Evolutionary conservation across 1,140 invertebrate genomes (phyloP).

Genomic region (Wiebesia pumilae): DNA sequence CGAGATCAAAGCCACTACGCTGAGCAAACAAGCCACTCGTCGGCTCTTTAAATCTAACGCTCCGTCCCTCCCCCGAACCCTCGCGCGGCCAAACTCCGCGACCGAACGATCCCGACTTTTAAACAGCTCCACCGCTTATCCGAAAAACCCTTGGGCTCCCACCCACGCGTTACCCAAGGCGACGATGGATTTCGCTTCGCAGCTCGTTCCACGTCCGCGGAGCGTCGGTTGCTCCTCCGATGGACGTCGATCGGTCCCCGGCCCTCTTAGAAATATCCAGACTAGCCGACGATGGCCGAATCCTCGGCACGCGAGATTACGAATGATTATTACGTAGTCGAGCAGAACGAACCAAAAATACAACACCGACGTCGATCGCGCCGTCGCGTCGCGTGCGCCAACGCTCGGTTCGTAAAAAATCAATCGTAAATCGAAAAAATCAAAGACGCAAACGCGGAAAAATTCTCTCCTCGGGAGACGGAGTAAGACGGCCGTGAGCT

Average conservation of each 20-base stretch:
- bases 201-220: background rate
- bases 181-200: background rate
- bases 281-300: no score
- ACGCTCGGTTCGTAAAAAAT: no score
- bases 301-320: no score
- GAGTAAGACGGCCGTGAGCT: background rate
- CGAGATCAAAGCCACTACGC: conserved; percentile 30
- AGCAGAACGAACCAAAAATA: no score
- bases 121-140: conserved; percentile 4
- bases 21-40: conserved; percentile 49
- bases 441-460: background rate
- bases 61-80: background rate
- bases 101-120: background rate
- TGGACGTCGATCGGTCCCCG: no score
- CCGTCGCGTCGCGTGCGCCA: background rate
- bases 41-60: conserved; percentile 46
- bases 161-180: background rate
- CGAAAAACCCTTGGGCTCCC: background rate
- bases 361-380: background rate
- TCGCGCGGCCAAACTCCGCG: no score
- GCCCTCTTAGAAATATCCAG: no score
- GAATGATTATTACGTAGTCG: no score
- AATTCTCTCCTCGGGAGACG: background rate
- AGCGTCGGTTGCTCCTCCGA: no score
- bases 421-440: no score